These are phyloP conservation scores for Stigmatopora nigra DNA, from an alignment of 2,113 vertebrate genomes.

Conservation along the genomic window DNA sequence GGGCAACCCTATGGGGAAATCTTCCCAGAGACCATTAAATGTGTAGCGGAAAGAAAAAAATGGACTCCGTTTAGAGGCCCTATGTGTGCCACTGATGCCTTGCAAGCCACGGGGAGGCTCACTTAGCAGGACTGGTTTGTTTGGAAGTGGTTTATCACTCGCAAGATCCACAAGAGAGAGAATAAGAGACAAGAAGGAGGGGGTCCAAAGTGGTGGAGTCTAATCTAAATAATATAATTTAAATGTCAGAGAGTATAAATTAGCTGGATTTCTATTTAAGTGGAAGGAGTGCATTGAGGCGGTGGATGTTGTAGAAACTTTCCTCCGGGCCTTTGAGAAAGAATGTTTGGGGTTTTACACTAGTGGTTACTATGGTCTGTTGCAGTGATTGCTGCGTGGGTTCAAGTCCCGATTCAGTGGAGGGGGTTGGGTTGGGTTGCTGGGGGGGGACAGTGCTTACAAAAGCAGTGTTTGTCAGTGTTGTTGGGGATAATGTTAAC, in stretches of 20 bases:
- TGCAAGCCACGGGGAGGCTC: conserved; percentile 36
- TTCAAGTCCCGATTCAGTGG: too few species aligned
- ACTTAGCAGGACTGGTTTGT: conserved; percentile 36
- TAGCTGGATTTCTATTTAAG: neutral
- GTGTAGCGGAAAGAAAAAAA: neutral
- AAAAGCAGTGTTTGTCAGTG: too few species aligned
- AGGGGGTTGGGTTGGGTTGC: neutral
- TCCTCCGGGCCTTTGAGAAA: too few species aligned
- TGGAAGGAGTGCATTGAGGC: too few species aligned
- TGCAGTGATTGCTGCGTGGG: too few species aligned
- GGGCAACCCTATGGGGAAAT: conserved; percentile 24
- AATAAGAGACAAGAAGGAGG: neutral
- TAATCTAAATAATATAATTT: neutral
- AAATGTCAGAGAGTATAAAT: neutral
- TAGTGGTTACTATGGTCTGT: too few species aligned
- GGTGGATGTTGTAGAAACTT: too few species aligned
- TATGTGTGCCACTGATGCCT: conserved; percentile 28
- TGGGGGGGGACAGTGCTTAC: neutral
- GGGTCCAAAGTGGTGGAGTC: neutral
- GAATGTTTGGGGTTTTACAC: too few species aligned
- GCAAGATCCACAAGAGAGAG: conserved; percentile 13
- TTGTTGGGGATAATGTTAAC: neutral
- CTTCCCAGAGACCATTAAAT: conserved; percentile 51
- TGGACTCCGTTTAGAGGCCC: conserved; percentile 34
- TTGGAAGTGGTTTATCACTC: conserved; percentile 52